Evolutionary conservation across 2,797 vertebrate species (phyloP), one percentile per base, ranked within the genome.

Genomic region (Sparidentex hasta): DNA sequence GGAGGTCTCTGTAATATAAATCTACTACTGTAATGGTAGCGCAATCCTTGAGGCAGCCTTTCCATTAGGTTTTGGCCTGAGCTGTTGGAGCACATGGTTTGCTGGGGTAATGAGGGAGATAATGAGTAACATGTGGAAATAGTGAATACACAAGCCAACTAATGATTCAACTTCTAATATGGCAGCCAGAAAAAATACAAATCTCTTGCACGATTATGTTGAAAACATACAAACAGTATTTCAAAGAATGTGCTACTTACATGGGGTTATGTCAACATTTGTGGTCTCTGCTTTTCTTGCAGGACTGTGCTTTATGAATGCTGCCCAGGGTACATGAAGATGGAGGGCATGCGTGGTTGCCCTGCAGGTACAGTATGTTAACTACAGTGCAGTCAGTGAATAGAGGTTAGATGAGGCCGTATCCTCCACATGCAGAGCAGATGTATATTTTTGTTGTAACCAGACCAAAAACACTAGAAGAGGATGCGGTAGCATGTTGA

Each of bases 271-370:
- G 47, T 41, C 9, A 3, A 54, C 6, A 17, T 66, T 68, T 64
- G 6, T 77, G 20, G 65, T 74, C 17, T 77, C 14, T 85, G 51
- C 41, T 82, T 74, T 77, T n/a, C 25, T 44, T 83, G 57, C 88
- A 99, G 98, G 87, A 96, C 94, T 17, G 96, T 99, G 46, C 81
- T 98, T 27, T 99, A 99, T 66, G 98, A 99, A 90, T 99, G 98
- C 81, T 99, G 98, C 84, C 98, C 98, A 65, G 98, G 98, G 1
- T 99, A 99, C 84, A 98, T 97, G 96, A 97, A 94, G 89, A 88
- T 99, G 94, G 97, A 97, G 0, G 96, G 96, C 48, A 94, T 90
- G 38, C 94, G 66, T 64, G 98, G 98, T 71, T 99, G 98, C 84
- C 98, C 98, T 82, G 98, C 98, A 98, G 98, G 98, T 99, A 95